Evolutionary conservation across 2,797 vertebrate species (phyloP), one percentile per base, ranked within the genome.

Genomic region (Pteropus rufus): DNA sequence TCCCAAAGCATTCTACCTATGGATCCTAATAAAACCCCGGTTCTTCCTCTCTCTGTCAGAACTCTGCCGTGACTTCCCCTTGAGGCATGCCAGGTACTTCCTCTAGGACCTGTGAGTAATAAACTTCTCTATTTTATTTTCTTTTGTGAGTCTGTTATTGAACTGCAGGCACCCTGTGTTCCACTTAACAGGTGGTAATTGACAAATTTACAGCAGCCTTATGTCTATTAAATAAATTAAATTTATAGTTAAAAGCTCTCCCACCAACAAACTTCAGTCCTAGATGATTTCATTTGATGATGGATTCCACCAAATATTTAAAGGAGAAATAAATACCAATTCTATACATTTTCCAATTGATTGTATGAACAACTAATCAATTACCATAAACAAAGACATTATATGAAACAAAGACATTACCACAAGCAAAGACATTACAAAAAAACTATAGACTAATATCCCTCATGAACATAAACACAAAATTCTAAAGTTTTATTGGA

Each of bases 301-400:
- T n/a, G 44, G 60, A 92, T 83, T 92, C 44, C 62, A 75, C 52
- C 29, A 87, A 46, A 87, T 65, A 92, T 84, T 67, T 84, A 85
- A 76, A 67, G 26, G 80, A 72, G 81, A 46, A 86, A 80, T 52
- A 52, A 72, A 88, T 73, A 41, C 2, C 46, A 81, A 49, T 46
- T 91, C 36, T 39, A 73, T 26, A 56, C 2, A 91, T 36, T 91
- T 80, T 67, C 56, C 21, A 18, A 34, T 10, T 76, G 49, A 46
- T 76, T 82, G 60, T 41, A 52, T 49, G 16, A 49, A 16, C 49
- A 49, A 49, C 49, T 49, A 16, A 49, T 49, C 49, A 49, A 49
- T 49, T 49, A 16, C 15, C 49, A 49, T 49, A 49, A 18, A 83
- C n/a, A 67, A 80, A 60, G 79, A 67, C 9, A 52, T 67, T 83